Percentiles rank a stretch among this genome's conserved stretches.
These are phyloP conservation scores for Perizoma affinitatum DNA, from an alignment of 2,888 invertebrate genomes.

Conservation along the genomic window DNA sequence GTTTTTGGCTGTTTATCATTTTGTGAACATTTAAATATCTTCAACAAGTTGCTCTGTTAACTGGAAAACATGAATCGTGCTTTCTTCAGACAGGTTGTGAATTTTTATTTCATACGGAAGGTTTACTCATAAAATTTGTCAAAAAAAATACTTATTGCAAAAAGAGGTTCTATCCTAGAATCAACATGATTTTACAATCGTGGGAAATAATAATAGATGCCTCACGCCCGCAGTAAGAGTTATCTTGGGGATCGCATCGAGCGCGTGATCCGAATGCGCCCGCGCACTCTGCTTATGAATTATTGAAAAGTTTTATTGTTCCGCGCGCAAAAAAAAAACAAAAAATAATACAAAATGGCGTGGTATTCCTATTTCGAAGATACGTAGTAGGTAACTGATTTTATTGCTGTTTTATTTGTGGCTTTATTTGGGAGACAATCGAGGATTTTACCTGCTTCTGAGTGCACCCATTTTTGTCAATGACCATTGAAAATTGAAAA, in stretches of 20 bases:
- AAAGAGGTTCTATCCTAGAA: slow-evolving; percentile 41
- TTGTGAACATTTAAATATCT: background rate
- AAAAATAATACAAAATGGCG: slow-evolving; percentile 58
- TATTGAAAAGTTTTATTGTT: slow-evolving; percentile 81
- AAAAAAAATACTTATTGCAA: slow-evolving; percentile 5
- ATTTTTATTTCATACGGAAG: too few species aligned
- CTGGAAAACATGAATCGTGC: background rate
- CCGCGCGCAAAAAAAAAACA: slow-evolving; percentile 72
- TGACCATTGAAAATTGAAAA: slow-evolving; percentile 16
- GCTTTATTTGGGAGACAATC: slow-evolving; percentile 74
- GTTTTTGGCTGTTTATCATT: slow-evolving; percentile 3
- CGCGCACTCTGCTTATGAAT: slow-evolving; percentile 71
- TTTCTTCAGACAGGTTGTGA: background rate
- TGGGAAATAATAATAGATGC: slow-evolving; percentile 76
- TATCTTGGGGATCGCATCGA: slow-evolving; percentile 65
- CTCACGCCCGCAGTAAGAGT: slow-evolving; percentile 45
- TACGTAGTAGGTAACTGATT: slow-evolving; percentile 57
- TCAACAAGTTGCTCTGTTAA: background rate
- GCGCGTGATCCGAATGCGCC: slow-evolving; percentile 73
- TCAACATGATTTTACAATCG: slow-evolving; percentile 74
- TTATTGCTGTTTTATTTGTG: slow-evolving; percentile 71
- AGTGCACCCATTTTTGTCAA: slow-evolving; percentile 34
- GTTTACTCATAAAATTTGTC: background rate
- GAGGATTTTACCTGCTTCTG: slow-evolving; percentile 45
- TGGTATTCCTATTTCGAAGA: slow-evolving; percentile 75